Evolutionary conservation across 2,888 invertebrate species (phyloP).

Genomic region (Bedellia somnulentella): DNA sequence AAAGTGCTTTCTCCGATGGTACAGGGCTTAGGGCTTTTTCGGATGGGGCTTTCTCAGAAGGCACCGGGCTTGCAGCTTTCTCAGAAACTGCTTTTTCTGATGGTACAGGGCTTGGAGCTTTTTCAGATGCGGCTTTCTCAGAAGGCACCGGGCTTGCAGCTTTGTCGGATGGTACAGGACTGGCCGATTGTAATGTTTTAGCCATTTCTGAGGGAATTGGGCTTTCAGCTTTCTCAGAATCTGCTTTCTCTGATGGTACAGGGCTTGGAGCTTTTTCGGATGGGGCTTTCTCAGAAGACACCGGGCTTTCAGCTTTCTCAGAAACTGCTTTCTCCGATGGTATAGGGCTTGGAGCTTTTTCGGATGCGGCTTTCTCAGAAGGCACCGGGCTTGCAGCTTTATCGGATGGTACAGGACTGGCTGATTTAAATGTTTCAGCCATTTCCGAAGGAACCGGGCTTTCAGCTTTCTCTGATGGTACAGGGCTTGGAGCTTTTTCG

Average conservation of each 20-base stretch:
- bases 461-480: neutral
- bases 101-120: conserved; percentile 2
- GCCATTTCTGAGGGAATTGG: conserved; percentile 1
- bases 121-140: no score
- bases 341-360: neutral
- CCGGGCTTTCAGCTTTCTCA: neutral
- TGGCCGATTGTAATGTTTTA: no score
- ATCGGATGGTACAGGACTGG: neutral
- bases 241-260: neutral
- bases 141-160: no score
- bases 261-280: conserved; percentile 3
- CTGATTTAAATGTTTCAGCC: no score
- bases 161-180: neutral
- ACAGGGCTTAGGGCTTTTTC: conserved; percentile 1
- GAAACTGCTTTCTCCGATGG: neutral
- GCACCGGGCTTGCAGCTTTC: neutral
- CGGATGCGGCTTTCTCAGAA: neutral
- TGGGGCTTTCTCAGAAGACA: neutral
- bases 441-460: neutral
- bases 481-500: neutral
- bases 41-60: neutral
- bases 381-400: neutral
- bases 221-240: conserved; percentile 1
- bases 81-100: neutral
- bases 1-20: neutral